Percentiles rank a stretch among this genome's conserved stretches.
These are phyloP conservation scores for Cranoglanis bouderius DNA, from an alignment of 2,113 vertebrate species.

Conservation along the genomic window DNA sequence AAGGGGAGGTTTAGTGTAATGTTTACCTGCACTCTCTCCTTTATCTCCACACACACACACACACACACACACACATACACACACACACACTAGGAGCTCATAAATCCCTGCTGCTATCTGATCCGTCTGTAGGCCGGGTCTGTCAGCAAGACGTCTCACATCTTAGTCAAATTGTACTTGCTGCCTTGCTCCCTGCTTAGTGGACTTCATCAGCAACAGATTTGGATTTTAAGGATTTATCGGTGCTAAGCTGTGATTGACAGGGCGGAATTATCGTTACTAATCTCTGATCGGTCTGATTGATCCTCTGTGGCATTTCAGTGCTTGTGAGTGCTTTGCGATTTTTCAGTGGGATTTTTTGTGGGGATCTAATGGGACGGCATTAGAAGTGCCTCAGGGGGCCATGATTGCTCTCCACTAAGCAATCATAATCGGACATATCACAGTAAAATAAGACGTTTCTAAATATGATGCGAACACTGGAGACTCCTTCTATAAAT, in stretches of 20 bases:
- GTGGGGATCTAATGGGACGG: background rate
- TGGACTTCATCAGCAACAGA: conserved; percentile 21
- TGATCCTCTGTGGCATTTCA: conserved; percentile 4
- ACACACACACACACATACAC: background rate
- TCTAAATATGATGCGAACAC: background rate
- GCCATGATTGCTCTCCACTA: background rate
- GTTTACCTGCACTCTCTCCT: background rate
- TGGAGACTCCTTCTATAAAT: background rate
- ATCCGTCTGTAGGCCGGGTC: background rate
- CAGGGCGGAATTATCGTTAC: conserved; percentile 4
- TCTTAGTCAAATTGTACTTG: conserved; percentile 12
- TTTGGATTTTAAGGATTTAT: background rate
- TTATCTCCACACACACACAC: background rate
- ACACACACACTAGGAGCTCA: background rate
- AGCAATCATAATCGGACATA: background rate
- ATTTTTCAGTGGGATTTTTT: background rate
- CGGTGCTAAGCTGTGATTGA: conserved; percentile 15
- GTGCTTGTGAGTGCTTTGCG: background rate
- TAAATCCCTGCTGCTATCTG: background rate
- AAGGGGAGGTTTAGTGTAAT: background rate
- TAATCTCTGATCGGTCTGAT: background rate
- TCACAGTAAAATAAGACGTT: background rate
- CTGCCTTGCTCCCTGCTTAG: background rate
- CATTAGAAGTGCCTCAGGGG: background rate
- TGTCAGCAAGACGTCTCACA: background rate